These are phyloP conservation scores for Pheosia gnoma DNA, from an alignment of 2,888 invertebrate genomes.

Conservation along the genomic window DNA sequence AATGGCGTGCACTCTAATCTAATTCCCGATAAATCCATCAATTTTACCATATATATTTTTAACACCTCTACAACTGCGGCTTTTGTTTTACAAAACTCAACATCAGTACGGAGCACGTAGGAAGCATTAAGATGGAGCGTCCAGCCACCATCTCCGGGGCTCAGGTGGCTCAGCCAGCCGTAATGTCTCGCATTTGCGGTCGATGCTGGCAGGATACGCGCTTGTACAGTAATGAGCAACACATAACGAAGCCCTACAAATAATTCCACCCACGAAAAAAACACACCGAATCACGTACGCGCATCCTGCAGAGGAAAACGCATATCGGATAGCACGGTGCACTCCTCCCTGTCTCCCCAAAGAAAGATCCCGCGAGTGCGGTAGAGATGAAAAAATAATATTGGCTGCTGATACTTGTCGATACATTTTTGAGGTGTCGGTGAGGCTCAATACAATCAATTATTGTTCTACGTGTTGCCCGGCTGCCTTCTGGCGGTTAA, in stretches of 20 bases:
- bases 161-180: slow-evolving; percentile 68
- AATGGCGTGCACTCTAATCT: neutral
- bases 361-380: slow-evolving; percentile 23
- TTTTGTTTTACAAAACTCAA: slow-evolving; percentile 51
- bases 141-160: slow-evolving; percentile 53
- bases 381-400: slow-evolving; percentile 66
- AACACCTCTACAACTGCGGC: slow-evolving; percentile 32
- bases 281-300: slow-evolving; percentile 81
- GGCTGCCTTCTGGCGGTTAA: slow-evolving; percentile 73
- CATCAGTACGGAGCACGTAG: slow-evolving; percentile 65
- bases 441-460: slow-evolving; percentile 79
- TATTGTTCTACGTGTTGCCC: slow-evolving; percentile 77
- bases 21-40: slow-evolving; percentile 7
- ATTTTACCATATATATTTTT: slow-evolving; percentile 9
- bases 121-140: slow-evolving; percentile 57
- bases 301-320: slow-evolving; percentile 82
- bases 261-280: slow-evolving; percentile 82
- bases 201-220: slow-evolving; percentile 77
- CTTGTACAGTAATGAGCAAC: slow-evolving; percentile 83
- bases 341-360: slow-evolving; percentile 56
- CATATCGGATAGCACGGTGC: slow-evolving; percentile 77
- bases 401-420: slow-evolving; percentile 55
- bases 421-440: slow-evolving; percentile 77
- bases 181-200: slow-evolving; percentile 82
- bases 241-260: slow-evolving; percentile 83